phyloP scores from a whole-genome alignment of 1,140 invertebrate genomes.

The Drosophila sturtevanti region DNA sequence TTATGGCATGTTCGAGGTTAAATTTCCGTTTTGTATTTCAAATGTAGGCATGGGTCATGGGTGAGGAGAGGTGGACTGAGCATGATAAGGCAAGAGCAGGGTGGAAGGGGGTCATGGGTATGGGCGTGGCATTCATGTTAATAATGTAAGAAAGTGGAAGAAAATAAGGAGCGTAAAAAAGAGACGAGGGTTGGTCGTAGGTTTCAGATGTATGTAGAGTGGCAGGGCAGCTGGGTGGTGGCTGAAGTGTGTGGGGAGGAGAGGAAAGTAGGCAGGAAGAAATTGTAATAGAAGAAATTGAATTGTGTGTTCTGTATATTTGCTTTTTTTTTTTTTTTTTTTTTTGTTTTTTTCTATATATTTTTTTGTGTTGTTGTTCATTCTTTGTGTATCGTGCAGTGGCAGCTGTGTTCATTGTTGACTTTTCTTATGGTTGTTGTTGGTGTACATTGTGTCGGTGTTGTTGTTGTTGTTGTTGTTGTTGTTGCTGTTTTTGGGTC shows the following conservation, averaged over 20 bases:
- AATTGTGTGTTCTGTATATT: constrained; percentile 63
- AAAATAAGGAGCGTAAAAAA: constrained; percentile 40
- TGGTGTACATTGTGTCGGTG: constrained; percentile 30
- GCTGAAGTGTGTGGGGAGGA: not conserved
- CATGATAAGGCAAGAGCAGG: too few species aligned
- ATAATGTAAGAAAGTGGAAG: constrained; percentile 40
- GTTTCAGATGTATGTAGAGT: not conserved
- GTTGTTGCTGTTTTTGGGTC: constrained; percentile 26
- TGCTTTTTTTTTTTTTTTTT: too few species aligned
- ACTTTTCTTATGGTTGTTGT: constrained; percentile 34
- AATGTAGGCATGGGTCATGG: constrained; percentile 8
- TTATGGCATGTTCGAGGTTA: constrained; percentile 23
- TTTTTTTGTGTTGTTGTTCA: constrained; percentile 3
- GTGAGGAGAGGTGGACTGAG: too few species aligned
- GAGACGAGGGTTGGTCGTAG: constrained; percentile 22
- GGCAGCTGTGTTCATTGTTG: constrained; percentile 68
- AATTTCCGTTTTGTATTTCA: constrained; percentile 35
- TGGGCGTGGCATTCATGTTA: constrained; percentile 57
- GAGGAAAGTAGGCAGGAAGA: constrained; percentile 52
- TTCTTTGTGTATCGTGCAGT: constrained; percentile 44
- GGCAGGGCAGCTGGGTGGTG: too few species aligned
- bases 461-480: constrained; percentile 17
- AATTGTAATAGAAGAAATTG: constrained; percentile 77
- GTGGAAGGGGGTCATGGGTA: constrained; percentile 20
- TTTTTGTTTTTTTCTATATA: too few species aligned